Percentiles rank a stretch among this genome's conserved stretches.
These are phyloP conservation scores for Pseudorhombus dupliciocellatus DNA, from an alignment of 2,113 vertebrate species.

Conservation along the genomic window DNA sequence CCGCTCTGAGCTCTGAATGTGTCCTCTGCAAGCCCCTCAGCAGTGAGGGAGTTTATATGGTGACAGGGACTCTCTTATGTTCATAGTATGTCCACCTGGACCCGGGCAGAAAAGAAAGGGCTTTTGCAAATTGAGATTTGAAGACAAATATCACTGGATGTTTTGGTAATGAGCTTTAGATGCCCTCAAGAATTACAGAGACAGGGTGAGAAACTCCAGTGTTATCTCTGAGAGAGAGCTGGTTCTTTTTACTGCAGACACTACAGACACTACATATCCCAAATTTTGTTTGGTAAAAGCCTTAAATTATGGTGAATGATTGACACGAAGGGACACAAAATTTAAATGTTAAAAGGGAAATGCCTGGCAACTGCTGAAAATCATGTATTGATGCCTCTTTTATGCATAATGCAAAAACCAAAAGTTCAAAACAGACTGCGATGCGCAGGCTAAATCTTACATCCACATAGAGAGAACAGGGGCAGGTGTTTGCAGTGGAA, in stretches of 20 bases:
- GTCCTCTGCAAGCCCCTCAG: conserved; percentile 29
- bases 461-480: neutral
- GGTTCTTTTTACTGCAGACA: too few species aligned
- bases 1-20: conserved; percentile 13
- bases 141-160: conserved; percentile 22
- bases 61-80: conserved; percentile 41
- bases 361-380: neutral
- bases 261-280: too few species aligned
- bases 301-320: neutral
- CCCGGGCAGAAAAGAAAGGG: conserved; percentile 9
- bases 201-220: neutral
- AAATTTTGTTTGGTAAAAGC: neutral
- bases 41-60: conserved; percentile 51
- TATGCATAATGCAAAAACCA: neutral
- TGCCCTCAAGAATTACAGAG: neutral
- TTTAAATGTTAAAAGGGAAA: neutral
- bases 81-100: conserved; percentile 34
- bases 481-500: neutral
- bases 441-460: neutral
- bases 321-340: neutral
- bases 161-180: conserved; percentile 2
- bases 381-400: conserved; percentile 3
- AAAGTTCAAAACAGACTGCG: neutral
- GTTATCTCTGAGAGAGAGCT: too few species aligned
- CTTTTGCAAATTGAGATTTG: conserved; percentile 16